phyloP scores from a whole-genome alignment of 2,797 vertebrate genomes.

The Lepilemur septentrionalis region DNA sequence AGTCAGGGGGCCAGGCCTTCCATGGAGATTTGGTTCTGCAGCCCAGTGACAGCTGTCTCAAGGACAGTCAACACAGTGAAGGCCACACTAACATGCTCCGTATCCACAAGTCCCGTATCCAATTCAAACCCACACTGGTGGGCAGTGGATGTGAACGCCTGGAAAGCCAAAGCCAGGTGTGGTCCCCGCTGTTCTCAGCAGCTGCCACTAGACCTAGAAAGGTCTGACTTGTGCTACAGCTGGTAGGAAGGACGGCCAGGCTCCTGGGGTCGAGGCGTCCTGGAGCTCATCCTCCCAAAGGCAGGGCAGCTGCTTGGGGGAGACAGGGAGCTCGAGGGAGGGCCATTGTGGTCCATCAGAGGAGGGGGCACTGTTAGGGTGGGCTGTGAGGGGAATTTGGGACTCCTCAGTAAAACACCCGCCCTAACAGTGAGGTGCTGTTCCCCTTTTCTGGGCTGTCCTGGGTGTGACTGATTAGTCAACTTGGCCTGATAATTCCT shows the following conservation, averaged over 20 bases:
- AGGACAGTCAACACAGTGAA: neutral
- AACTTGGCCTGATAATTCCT: neutral
- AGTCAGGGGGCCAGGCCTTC: too few relatives aligned
- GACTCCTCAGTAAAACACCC: neutral
- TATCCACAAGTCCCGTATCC: neutral
- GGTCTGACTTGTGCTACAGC: neutral
- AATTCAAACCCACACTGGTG: neutral
- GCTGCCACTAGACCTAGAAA: neutral
- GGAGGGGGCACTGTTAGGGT: neutral
- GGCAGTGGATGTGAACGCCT: neutral
- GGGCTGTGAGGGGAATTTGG: neutral
- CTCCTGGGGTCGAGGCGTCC: rapidly evolving
- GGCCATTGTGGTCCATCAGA: neutral
- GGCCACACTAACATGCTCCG: neutral
- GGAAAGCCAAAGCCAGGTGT: neutral
- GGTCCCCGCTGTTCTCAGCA: neutral
- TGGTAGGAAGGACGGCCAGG: neutral
- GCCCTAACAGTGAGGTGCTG: rapidly evolving
- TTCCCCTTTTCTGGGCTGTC: neutral
- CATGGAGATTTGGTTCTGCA: rapidly evolving
- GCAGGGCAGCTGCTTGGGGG: rapidly evolving
- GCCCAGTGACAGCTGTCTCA: neutral
- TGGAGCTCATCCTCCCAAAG: too few relatives aligned
- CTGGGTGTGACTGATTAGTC: neutral
- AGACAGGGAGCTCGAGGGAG: neutral